A percentile compares a stretch with the other conserved stretches of the same genome.
These are phyloP conservation scores for Vandiemenella viatica DNA, from an alignment of 2,888 invertebrate genomes.

Conservation along the genomic window DNA sequence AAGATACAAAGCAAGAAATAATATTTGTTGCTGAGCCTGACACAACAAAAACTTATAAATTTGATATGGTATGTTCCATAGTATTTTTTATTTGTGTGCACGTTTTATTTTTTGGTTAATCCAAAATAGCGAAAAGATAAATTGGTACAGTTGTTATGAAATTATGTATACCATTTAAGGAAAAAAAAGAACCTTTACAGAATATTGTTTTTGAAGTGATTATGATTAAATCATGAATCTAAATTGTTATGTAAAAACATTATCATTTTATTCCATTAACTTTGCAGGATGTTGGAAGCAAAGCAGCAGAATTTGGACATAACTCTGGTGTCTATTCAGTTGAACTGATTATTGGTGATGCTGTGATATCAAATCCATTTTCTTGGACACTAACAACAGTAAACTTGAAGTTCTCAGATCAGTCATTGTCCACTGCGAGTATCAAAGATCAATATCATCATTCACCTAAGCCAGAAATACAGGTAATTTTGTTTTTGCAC, in stretches of 20 bases:
- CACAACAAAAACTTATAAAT: conserved; percentile 59
- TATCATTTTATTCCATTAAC: not conserved
- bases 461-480: conserved; percentile 42
- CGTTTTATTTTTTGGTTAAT: not conserved
- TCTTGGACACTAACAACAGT: conserved; percentile 73
- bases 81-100: not conserved
- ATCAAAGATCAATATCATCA: conserved; percentile 27
- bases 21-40: conserved; percentile 89
- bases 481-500: conserved; percentile 27
- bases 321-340: conserved; percentile 66
- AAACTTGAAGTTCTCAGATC: conserved; percentile 51
- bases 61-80: conserved; percentile 58
- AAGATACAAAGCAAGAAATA: conserved; percentile 58
- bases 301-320: conserved; percentile 62
- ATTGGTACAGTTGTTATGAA: too few relatives aligned
- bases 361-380: conserved; percentile 75
- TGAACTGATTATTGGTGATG: conserved; percentile 80
- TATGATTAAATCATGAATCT: not conserved
- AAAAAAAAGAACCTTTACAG: too few relatives aligned
- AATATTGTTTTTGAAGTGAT: too few relatives aligned
- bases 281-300: conserved; percentile 55
- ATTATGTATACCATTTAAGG: too few relatives aligned
- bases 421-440: conserved; percentile 25
- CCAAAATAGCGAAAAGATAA: not conserved
- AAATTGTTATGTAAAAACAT: not conserved